Conservation (phyloP, 64 coral and sea anemone species). For the Montipora capricornis region DNA sequence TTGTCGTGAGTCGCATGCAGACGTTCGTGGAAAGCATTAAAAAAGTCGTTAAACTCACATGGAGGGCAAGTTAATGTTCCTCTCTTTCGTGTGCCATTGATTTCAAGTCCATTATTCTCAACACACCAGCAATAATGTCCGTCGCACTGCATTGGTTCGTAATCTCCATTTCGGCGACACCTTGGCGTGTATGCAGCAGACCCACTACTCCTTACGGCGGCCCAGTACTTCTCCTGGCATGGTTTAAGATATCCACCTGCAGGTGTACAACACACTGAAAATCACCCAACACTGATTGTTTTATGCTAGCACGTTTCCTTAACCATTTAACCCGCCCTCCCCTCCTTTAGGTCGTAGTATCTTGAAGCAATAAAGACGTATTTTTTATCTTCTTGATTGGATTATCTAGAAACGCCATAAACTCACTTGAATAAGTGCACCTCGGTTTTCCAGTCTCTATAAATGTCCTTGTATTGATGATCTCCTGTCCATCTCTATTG, state of each 20-base stretch:
- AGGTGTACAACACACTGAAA: background rate
- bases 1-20: no score
- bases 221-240: conserved; percentile 44
- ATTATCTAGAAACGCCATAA: background rate
- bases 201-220: conserved; percentile 12
- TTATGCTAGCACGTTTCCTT: background rate
- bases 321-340: background rate
- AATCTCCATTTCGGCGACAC: conserved; percentile 53
- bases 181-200: conserved; percentile 34
- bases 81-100: conserved; percentile 40
- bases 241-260: conserved; percentile 47
- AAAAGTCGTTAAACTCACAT: background rate
- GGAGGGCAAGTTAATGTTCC: conserved; percentile 40
- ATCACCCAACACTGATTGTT: background rate
- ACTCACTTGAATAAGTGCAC: conserved; percentile 77
- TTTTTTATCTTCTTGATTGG: background rate
- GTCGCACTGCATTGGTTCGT: conserved; percentile 58
- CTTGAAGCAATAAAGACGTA: background rate
- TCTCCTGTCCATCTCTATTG: conserved; percentile 52
- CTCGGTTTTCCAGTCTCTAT: conserved; percentile 66
- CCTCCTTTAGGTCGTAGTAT: no score
- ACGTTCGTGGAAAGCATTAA: no score
- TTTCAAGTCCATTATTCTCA: conserved; percentile 36
- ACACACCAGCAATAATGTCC: conserved; percentile 68
- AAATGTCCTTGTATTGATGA: conserved; percentile 63